Evolutionary conservation across 1,140 invertebrate genomes (phyloP).

Genomic region (Pseudomyrmex concolor): DNA sequence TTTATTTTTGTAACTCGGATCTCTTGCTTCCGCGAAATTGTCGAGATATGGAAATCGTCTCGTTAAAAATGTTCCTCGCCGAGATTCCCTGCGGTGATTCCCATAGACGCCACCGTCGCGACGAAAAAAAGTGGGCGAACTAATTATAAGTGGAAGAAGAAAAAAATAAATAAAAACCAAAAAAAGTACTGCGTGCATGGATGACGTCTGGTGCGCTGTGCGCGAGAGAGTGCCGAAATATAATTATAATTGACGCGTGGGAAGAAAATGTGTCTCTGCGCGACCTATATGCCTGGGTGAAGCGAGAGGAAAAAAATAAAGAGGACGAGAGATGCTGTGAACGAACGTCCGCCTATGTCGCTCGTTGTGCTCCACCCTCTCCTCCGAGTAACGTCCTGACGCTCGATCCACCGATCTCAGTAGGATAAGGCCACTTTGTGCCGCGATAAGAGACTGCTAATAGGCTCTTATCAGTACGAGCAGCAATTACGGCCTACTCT

Average conservation of each 20-base stretch:
- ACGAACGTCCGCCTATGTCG: slow-evolving; percentile 65
- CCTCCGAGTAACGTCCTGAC: slow-evolving; percentile 52
- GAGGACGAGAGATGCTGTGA: slow-evolving; percentile 63
- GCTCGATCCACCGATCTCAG: slow-evolving; percentile 49
- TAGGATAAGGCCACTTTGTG: slow-evolving; percentile 20
- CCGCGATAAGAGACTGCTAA: slow-evolving; percentile 29
- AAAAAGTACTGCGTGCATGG: slow-evolving; percentile 48
- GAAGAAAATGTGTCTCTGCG: slow-evolving; percentile 66
- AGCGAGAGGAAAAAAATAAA: slow-evolving; percentile 53
- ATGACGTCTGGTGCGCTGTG: slow-evolving; percentile 46
- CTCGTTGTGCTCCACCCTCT: slow-evolving; percentile 70
- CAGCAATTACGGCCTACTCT: slow-evolving; percentile 58
- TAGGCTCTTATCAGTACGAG: background rate
- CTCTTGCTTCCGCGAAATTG: slow-evolving; percentile 32
- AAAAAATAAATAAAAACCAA: slow-evolving; percentile 13
- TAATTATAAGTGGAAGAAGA: slow-evolving; percentile 21
- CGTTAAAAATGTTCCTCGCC: slow-evolving; percentile 26
- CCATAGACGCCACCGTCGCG: slow-evolving; percentile 27
- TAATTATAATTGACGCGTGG: slow-evolving; percentile 69
- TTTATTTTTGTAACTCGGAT: slow-evolving; percentile 3
- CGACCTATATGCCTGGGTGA: slow-evolving; percentile 65
- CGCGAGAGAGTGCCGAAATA: slow-evolving; percentile 58
- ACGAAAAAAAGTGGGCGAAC: slow-evolving; percentile 44
- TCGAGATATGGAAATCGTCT: background rate
- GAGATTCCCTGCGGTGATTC: slow-evolving; percentile 15